Base-by-base conservation (phyloP, 1,140 invertebrate genomes). In the Acromyrmex charruanus region DNA sequence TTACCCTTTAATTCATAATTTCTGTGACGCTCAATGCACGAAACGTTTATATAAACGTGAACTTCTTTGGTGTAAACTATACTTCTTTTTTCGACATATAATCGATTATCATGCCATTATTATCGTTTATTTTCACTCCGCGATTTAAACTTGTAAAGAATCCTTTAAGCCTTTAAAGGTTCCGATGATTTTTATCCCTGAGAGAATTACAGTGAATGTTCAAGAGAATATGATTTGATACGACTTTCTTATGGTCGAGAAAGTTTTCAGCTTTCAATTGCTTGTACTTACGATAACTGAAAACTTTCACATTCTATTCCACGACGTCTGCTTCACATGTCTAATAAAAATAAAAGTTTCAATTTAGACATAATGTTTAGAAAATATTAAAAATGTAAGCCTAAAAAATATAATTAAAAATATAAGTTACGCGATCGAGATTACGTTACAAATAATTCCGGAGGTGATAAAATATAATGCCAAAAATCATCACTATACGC, bases 211-310 rank as follows among this genome's bases (percentile, higher is more conserved):
- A 68, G 58, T 4, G n/a, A 44, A 77, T 5, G 21, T 4, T 59
- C 35, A 61, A 51, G 18, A 66, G 12, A 79, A 51, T 79, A 79
- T 5, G 61, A 31, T 31, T 31, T 31, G 31, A 31, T 31, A 31
- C 31, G 31, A 68, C 49, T 51, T 44, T 10, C 31, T 55, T 5
- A 16, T 49, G 3, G 39, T 16, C 10, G 49, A 49, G 14, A 68
- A 66, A 68, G 28, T 79, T 79, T 53, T 51, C n/a, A 66, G 12
- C 14, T 80, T 68, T 80, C 18, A 80, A 80, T 35, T 35, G 44
- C 39, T 66, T 14, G 53, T 25, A n/a, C 14, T 49, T 68, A 3
- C 7, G 28, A 31, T 63, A 21, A 35, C 61, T 44, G 6, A 80
- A 31, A 53, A 35, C 21, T 77, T 31, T 31, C 21, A 14, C 1